Evolutionary conservation across 1,140 invertebrate genomes (phyloP).

Genomic region (Thaumatotibia leucotreta): DNA sequence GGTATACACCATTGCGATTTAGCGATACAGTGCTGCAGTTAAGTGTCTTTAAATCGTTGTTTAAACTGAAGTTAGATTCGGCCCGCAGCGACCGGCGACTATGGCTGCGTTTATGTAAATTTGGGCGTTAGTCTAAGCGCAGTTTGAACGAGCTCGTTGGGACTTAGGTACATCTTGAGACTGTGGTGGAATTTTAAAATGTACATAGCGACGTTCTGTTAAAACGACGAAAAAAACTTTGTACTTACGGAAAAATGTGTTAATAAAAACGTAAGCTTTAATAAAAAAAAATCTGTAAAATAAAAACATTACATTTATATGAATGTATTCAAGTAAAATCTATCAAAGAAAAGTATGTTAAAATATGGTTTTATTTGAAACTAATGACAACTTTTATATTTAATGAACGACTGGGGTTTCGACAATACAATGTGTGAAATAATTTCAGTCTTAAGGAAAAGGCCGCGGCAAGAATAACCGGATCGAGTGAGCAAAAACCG

Average conservation of each 20-base stretch:
- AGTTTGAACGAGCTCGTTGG: background rate
- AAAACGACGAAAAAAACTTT: background rate
- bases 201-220: background rate
- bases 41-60: constrained; percentile 13
- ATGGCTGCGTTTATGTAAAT: background rate
- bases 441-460: too few species aligned
- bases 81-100: constrained; percentile 7
- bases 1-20: constrained; percentile 4
- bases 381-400: too few species aligned
- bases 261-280: too few species aligned
- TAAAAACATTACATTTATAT: too few species aligned
- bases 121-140: constrained; percentile 2
- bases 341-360: too few species aligned
- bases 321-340: too few species aligned
- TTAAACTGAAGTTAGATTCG: constrained; percentile 11
- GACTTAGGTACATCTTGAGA: background rate
- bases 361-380: too few species aligned
- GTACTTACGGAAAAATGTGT: too few species aligned
- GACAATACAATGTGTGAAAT: too few species aligned
- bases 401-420: too few species aligned
- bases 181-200: background rate
- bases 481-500: constrained; percentile 30
- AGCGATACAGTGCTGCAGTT: constrained; percentile 7
- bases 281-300: too few species aligned
- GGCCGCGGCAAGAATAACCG: constrained; percentile 30